A percentile compares a stretch with the other conserved stretches of the same genome.
Conservation (phyloP, 2,888 invertebrate species). For the Brachynemurus nebulosus region DNA sequence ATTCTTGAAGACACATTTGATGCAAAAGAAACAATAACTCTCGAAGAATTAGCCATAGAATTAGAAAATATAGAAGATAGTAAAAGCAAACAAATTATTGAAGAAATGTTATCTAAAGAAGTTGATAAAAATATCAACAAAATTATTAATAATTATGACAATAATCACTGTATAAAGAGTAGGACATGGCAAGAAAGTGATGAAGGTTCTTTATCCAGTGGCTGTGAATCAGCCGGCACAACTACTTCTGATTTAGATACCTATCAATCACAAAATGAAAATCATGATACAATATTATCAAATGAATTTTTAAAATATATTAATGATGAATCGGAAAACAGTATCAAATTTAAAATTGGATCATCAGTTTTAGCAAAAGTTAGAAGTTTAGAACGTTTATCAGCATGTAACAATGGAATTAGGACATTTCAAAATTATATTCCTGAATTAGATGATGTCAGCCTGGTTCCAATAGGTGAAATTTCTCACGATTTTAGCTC, state of each 20-base stretch:
- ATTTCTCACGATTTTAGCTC: constrained; percentile 30
- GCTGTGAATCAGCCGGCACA: constrained; percentile 67
- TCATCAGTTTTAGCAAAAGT: constrained; percentile 27
- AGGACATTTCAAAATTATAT: constrained; percentile 19
- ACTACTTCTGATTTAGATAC: constrained; percentile 44
- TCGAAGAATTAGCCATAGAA: constrained; percentile 2
- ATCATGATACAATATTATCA: constrained; percentile 14
- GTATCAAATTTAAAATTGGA: constrained; percentile 29
- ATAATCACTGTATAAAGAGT: neutral
- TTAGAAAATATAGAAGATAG: no score
- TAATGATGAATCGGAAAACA: constrained; percentile 20
- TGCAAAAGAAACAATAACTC: neutral
- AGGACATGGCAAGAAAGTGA: constrained; percentile 42
- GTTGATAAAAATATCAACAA: neutral
- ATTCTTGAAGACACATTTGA: constrained; percentile 5
- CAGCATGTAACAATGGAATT: constrained; percentile 18
- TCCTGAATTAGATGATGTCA: constrained; percentile 29
- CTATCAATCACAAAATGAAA: constrained; percentile 13
- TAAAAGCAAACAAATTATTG: constrained; percentile 5
- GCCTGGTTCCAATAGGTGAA: constrained; percentile 31
- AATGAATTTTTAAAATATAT: constrained; percentile 18
- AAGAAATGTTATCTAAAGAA: constrained; percentile 5
- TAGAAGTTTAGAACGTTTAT: constrained; percentile 25
- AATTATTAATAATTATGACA: constrained; percentile 1
- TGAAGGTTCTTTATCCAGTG: constrained; percentile 65